Base-by-base conservation (phyloP, 2,888 invertebrate genomes). In the Lymantria dispar region DNA sequence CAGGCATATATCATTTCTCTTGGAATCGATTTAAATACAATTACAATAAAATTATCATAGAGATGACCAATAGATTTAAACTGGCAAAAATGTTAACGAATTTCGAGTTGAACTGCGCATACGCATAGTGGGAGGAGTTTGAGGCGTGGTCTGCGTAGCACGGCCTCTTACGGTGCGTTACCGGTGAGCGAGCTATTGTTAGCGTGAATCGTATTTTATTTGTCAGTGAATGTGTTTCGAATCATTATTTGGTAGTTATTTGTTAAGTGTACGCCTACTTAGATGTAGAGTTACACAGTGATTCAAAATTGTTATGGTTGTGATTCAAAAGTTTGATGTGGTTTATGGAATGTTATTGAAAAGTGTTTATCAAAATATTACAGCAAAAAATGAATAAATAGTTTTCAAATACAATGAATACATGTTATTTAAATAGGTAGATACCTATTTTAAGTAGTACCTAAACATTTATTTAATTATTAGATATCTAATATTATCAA, bases 141-240 rank as follows among this genome's bases (percentile, higher is more conserved):
- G 63, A 65, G 88, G 88, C 86, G 87, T 80, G 83, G 85, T 76
- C 60, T 70, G 47, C 9, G 7, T 47, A 51, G 80, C 48, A 64
- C 86, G 68, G 81, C 87, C 88, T 65, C 70, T 65, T 74, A 74
- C 75, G 72, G 89, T 89, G 89, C 84, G 62, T 76, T 89, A 89
- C 87, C 81, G 88, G 74, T 70, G 61, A 62, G 48, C 61, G 68
- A 40, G 40, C 76, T 80, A 83, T 85, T 87, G 85, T 85, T 80
- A 66, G 72, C 70, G 53, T 52, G 51, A 48, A 52, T 52, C 54
- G 48, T 43, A 58, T 68, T 65, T 66, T 66, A 69, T 67, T 67
- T 57, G 66, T 66, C 61, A 50, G 56, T 55, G 45, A 56, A 57
- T 50, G 39, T 56, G 47, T 52, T 59, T 60, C 47, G 46, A 50